These are phyloP conservation scores for Chelmon rostratus DNA, from an alignment of 2,797 vertebrate genomes.

Conservation along the genomic window DNA sequence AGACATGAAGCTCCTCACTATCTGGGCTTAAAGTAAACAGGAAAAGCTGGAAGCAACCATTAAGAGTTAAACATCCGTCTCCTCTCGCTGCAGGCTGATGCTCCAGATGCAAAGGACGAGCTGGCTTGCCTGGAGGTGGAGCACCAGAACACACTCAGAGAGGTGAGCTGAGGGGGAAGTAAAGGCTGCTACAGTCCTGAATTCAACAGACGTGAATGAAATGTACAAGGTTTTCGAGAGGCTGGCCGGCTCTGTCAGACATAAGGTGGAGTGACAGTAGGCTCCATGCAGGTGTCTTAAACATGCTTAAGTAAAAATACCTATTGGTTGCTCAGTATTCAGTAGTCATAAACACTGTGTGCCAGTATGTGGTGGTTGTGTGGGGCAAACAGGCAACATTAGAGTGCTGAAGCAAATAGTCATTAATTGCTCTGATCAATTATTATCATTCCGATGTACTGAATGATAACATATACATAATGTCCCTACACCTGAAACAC, in stretches of 20 bases:
- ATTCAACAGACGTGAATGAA: neutral
- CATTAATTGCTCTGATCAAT: neutral
- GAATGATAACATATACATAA: neutral
- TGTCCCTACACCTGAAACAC: neutral
- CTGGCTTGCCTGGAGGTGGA: slow-evolving; percentile 74
- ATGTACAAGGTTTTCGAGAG: neutral
- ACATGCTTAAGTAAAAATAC: neutral
- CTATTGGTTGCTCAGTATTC: neutral
- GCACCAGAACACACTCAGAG: slow-evolving; percentile 79
- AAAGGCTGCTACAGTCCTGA: neutral
- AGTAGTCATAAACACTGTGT: neutral
- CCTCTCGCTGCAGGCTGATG: slow-evolving; percentile 70
- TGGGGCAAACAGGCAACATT: neutral
- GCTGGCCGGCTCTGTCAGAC: neutral
- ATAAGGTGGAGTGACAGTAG: neutral
- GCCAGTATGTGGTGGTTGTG: neutral
- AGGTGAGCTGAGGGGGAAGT: slow-evolving; percentile 76
- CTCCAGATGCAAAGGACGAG: slow-evolving; percentile 78
- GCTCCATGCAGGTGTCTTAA: neutral
- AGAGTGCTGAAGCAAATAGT: neutral
- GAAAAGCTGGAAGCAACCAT: slow-evolving; percentile 31
- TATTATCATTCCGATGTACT: neutral
- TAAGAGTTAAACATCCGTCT: slow-evolving; percentile 36
- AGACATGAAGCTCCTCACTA: neutral
- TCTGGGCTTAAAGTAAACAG: slow-evolving; percentile 32